Evolutionary conservation across 37 sponge, comb jelly and placozoan genomes (phyloP).

Genomic region (Axinella damicornis): DNA sequence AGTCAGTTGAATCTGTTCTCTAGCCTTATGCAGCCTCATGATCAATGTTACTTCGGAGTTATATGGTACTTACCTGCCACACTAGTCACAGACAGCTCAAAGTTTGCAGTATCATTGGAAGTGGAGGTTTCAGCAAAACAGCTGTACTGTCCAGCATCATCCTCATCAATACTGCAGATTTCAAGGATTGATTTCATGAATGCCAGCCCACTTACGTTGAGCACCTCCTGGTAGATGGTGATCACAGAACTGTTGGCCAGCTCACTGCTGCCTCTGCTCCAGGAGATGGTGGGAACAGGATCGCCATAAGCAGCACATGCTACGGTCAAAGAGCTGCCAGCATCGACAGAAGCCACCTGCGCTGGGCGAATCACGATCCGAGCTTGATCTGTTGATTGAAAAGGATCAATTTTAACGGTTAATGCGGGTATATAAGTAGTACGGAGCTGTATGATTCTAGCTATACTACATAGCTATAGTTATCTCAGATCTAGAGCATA

Average conservation of each 20-base stretch:
- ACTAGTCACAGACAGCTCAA: too few species aligned
- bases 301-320: not conserved
- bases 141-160: conserved; percentile 21
- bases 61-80: too few species aligned
- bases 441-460: too few species aligned
- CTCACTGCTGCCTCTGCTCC: not conserved
- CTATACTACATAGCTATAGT: too few species aligned
- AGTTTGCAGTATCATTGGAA: not conserved
- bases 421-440: too few species aligned
- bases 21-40: too few species aligned
- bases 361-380: not conserved
- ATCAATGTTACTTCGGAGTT: too few species aligned
- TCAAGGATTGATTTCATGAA: conserved; percentile 36
- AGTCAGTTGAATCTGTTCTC: too few species aligned
- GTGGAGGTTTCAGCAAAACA: conserved; percentile 6
- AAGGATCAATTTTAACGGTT: too few species aligned
- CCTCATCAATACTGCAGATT: conserved; percentile 7
- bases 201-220: not conserved
- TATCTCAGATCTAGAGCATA: too few species aligned
- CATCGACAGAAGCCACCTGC: not conserved
- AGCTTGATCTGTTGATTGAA: too few species aligned
- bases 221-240: conserved; percentile 17
- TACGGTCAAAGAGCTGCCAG: not conserved
- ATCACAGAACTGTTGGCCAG: conserved; percentile 5
- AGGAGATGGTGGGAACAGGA: conserved; percentile 12